Evolutionary conservation across 2,113 vertebrate genomes (phyloP).

Genomic region (Sinocyclocheilus anshuiensis): DNA sequence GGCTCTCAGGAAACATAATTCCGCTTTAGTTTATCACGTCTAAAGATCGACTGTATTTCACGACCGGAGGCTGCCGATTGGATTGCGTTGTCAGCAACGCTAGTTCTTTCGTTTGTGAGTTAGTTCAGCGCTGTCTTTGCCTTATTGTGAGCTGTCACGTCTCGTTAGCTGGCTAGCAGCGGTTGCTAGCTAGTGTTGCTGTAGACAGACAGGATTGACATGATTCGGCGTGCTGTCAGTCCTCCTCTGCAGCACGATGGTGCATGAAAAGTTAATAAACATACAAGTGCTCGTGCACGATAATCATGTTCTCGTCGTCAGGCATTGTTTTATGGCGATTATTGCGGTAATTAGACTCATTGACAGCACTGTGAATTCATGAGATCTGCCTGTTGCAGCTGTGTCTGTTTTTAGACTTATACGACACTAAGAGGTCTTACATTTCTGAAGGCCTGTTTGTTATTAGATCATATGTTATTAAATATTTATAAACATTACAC

Average conservation of each 20-base stretch:
- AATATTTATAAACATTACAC: background rate
- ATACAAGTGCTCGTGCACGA: background rate
- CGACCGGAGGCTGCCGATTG: too few species aligned
- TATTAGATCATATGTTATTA: background rate
- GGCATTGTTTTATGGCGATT: background rate
- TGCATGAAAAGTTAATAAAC: conserved; percentile 13
- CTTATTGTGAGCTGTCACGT: conserved; percentile 56
- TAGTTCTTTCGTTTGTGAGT: background rate
- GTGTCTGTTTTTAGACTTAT: background rate
- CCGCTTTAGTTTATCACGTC: conserved; percentile 51
- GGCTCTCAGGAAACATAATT: conserved; percentile 62
- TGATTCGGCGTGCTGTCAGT: conserved; percentile 17
- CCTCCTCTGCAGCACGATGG: background rate
- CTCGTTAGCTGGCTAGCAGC: conserved; percentile 59
- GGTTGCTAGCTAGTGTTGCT: conserved; percentile 46
- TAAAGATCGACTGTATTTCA: background rate
- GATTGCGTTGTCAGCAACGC: background rate
- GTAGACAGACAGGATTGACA: conserved; percentile 45
- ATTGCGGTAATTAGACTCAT: conserved; percentile 14
- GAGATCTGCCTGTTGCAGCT: conserved; percentile 24
- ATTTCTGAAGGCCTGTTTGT: background rate
- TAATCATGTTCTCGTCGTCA: background rate
- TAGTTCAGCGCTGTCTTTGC: conserved; percentile 14
- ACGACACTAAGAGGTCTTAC: background rate
- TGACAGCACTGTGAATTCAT: conserved; percentile 13